Conservation (phyloP, 2,113 vertebrate genomes). For the Eurystomus gularis region DNA sequence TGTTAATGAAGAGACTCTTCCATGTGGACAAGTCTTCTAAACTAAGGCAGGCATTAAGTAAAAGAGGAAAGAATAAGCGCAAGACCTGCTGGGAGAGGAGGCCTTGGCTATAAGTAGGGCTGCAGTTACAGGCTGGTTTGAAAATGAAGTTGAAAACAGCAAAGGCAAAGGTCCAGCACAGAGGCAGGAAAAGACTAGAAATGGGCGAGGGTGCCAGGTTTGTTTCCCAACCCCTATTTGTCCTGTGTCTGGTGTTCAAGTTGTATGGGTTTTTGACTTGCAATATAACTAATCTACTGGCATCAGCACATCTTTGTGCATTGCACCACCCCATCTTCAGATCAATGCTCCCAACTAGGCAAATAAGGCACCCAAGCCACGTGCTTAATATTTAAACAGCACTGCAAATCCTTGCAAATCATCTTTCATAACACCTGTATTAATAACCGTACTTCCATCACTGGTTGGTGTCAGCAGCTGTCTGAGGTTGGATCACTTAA, state of each 20-base stretch:
- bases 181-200: background rate
- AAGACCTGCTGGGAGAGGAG: background rate
- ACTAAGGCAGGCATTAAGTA: background rate
- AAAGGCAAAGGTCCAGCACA: background rate
- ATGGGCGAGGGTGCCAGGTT: background rate
- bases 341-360: background rate
- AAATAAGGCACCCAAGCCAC: slow-evolving; percentile 5
- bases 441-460: background rate
- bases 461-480: background rate
- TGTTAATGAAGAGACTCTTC: background rate
- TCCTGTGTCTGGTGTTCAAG: background rate
- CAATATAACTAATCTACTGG: background rate
- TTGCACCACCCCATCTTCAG: slow-evolving; percentile 40
- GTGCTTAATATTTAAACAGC: slow-evolving; percentile 30
- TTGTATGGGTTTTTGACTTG: background rate
- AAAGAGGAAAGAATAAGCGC: background rate
- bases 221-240: background rate
- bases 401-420: background rate
- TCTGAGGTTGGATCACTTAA: background rate
- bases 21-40: background rate
- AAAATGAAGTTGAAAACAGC: background rate
- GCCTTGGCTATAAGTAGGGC: background rate
- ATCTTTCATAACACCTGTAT: background rate
- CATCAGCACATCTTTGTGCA: slow-evolving; percentile 7
- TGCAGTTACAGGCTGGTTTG: background rate